Conservation (phyloP, 2,113 vertebrate genomes). For the Alexandromys fortis region DNA sequence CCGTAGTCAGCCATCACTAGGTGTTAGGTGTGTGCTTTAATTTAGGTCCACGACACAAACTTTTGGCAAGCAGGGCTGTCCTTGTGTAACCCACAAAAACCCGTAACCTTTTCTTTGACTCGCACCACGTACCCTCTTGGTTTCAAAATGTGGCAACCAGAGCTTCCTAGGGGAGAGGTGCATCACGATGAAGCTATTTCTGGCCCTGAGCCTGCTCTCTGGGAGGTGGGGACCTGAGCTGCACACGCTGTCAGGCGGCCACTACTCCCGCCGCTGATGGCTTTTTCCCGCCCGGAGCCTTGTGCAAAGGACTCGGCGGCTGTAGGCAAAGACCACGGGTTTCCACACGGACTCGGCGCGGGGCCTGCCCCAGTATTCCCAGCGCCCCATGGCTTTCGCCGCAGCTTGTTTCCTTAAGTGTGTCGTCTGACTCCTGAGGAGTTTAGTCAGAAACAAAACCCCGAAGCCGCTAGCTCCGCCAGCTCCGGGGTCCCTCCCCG, state of each 20-base stretch:
- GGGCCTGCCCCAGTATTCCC: background rate
- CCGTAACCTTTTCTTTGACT: background rate
- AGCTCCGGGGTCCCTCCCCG: background rate
- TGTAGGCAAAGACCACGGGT: background rate
- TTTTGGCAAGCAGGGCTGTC: background rate
- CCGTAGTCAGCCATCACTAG: background rate
- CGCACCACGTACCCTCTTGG: background rate
- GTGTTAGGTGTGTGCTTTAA: background rate
- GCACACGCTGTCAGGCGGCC: background rate
- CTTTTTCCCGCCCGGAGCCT: background rate
- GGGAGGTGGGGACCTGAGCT: background rate
- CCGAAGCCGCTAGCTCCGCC: background rate
- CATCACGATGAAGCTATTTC: background rate
- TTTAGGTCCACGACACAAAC: background rate
- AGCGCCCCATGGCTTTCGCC: background rate
- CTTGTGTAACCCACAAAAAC: background rate
- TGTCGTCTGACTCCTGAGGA: background rate
- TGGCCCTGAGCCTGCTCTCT: background rate
- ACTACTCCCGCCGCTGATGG: background rate
- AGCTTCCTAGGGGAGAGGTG: background rate
- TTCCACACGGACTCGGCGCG: background rate
- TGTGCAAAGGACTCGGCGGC: background rate
- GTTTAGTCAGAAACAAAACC: background rate
- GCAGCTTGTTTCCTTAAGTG: background rate
- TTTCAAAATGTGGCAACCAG: background rate